These are phyloP conservation scores for Synanthedon andrenaeformis DNA, from an alignment of 2,888 invertebrate species.

Conservation along the genomic window DNA sequence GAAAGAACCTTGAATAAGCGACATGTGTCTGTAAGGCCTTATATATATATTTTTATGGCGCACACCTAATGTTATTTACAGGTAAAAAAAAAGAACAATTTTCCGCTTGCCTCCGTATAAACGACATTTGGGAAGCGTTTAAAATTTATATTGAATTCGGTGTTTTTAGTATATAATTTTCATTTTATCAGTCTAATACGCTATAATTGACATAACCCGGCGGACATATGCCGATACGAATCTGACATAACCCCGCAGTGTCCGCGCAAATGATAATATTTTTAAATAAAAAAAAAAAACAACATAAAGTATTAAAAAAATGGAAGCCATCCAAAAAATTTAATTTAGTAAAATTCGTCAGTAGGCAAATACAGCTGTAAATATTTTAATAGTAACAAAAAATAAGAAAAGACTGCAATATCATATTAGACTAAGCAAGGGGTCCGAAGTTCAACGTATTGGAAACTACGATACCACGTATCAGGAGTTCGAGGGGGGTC, in stretches of 20 bases:
- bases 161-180: no score
- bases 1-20: conserved; percentile 10
- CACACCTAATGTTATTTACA: conserved; percentile 40
- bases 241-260: no score
- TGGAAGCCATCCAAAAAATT: no score
- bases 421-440: background rate
- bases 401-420: background rate
- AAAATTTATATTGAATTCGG: conserved; percentile 14
- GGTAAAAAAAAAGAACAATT: conserved; percentile 39
- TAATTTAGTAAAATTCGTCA: no score
- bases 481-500: conserved; percentile 8
- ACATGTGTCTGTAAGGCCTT: conserved; percentile 29
- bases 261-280: no score
- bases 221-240: no score
- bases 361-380: no score
- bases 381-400: no score
- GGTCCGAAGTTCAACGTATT: conserved; percentile 24
- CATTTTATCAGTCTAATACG: no score
- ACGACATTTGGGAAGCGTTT: conserved; percentile 19
- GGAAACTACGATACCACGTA: conserved; percentile 21
- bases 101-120: conserved; percentile 24
- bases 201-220: no score
- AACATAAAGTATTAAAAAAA: no score
- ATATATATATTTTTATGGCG: conserved; percentile 37
- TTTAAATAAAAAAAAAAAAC: no score